phyloP scores from a whole-genome alignment of 2,888 invertebrate genomes.

The Patella caerulea region DNA sequence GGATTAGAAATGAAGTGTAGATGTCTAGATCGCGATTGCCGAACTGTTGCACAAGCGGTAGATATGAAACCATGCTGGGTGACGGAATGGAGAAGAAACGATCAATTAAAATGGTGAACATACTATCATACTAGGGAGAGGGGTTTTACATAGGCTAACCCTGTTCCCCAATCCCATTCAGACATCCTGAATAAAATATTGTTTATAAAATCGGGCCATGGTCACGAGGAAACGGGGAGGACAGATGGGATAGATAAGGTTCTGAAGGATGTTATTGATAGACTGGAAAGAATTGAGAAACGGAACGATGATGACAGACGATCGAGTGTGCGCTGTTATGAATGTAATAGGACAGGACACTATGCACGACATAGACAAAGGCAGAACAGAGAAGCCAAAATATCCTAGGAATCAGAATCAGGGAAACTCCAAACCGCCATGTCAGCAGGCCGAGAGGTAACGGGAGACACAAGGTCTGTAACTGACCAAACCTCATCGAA shows the following conservation, averaged over 20 bases:
- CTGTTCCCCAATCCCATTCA: too few relatives aligned
- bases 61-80: background rate
- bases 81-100: background rate
- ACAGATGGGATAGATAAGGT: background rate
- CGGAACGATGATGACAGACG: background rate
- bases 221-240: too few relatives aligned
- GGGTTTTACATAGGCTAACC: too few relatives aligned
- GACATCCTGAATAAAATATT: too few relatives aligned
- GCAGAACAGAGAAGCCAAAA: background rate
- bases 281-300: background rate
- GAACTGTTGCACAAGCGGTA: background rate
- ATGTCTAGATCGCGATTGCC: conserved; percentile 22
- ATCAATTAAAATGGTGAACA: background rate
- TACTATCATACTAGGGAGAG: too few relatives aligned
- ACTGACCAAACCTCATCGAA: background rate
- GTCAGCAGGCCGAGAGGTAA: too few relatives aligned
- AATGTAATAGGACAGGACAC: background rate
- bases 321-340: background rate
- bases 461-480: background rate
- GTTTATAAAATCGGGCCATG: background rate
- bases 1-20: conserved; percentile 31
- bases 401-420: too few relatives aligned
- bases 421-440: too few relatives aligned
- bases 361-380: background rate
- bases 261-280: background rate